Evolutionary conservation across 2,888 invertebrate species (phyloP).

Genomic region (Dasypogon diadema): DNA sequence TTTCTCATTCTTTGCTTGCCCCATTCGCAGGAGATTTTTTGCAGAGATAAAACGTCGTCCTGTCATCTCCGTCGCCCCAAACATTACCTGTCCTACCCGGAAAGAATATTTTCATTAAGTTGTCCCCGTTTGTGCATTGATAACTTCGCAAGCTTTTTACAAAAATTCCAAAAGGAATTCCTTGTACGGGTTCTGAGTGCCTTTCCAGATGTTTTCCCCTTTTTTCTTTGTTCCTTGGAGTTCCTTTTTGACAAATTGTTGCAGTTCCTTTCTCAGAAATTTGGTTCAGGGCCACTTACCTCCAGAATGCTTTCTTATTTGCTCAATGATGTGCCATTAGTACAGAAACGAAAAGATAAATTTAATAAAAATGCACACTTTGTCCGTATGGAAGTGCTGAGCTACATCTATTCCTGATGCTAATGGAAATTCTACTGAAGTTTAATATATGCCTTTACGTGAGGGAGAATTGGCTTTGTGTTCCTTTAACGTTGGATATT

Average conservation of each 20-base stretch:
- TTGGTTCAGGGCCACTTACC: not conserved
- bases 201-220: not conserved
- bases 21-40: not conserved
- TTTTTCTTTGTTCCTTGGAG: not conserved
- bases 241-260: not conserved
- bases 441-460: too few relatives aligned
- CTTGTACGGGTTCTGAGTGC: not conserved
- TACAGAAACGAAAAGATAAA: not conserved
- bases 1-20: too few relatives aligned
- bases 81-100: not conserved
- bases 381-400: too few relatives aligned
- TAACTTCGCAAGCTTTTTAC: slow-evolving; percentile 3
- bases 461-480: too few relatives aligned
- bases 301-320: not conserved
- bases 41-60: not conserved
- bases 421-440: too few relatives aligned
- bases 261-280: not conserved
- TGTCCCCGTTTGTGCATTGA: slow-evolving; percentile 3
- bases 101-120: slow-evolving; percentile 3
- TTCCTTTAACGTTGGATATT: too few relatives aligned
- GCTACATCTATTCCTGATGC: too few relatives aligned
- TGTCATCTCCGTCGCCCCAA: not conserved
- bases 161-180: slow-evolving; percentile 2
- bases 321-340: not conserved
- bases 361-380: not conserved